Base-by-base conservation (phyloP, 2,113 vertebrate genomes). In the Nibea coibor region DNA sequence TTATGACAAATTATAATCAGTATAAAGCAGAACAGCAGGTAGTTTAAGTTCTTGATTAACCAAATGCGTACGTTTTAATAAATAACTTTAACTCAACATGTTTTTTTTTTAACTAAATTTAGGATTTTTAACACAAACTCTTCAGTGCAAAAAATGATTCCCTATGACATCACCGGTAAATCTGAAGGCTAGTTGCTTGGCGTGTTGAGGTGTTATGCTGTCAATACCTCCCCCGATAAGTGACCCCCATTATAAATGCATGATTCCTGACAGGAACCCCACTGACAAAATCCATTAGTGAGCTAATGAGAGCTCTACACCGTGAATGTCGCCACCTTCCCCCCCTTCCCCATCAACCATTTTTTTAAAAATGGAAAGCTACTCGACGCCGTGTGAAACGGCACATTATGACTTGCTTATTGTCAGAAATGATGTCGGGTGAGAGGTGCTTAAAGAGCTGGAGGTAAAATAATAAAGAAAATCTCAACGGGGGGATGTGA, bases 211-310 rank as follows among this genome's bases (percentile, higher is more conserved):
- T 83, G 76, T 83, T 76, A 79, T 58, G 67, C 75, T 83, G 74
- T 88, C 87, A 74, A 88, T 85, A 76, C 20, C 66, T n/a, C 48
- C 77, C 74, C 76, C 58, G 72, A 69, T 86, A 86, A 84, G 74
- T 88, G 90, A 88, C 82, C 84, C 51, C 76, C 75, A 87, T 87
- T 88, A 90, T 80, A 91, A 91, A 92, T 85, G 86, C 75, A 83
- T 86, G 86, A 86, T 87, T 88, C 64, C 90, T 85, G 85, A 90
- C 87, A 85, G 91, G 89, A 59, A 72, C 61, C 88, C 90, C 78
- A 45, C 89, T 84, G 91, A 91, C 79, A 87, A 88, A 89, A 90
- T 67, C 92, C 93, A 94, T 94, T 93, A 94, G 88, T 16, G 70
- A 73, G 75, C 89, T 90, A 88, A 91, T 81, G 73, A 88, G 84